Base-by-base conservation (phyloP, 2,888 invertebrate species). In the Azorinus chamasolen region DNA sequence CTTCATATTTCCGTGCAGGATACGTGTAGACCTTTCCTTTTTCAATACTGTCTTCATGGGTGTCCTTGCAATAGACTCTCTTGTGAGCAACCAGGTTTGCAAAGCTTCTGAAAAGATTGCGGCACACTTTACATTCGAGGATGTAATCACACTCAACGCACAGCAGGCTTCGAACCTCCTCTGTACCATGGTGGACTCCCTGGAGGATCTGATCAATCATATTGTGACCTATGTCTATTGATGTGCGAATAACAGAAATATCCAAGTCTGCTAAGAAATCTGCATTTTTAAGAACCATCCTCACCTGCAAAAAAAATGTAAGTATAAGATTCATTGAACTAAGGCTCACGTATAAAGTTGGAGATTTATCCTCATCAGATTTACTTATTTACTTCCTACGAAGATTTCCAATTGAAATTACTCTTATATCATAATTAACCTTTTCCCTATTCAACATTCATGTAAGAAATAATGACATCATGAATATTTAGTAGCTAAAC, bases 71-170 rank as follows among this genome's bases (percentile, higher is more conserved):
- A 92, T 96, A 98, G 45, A 95, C 95, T 72, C 97, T 95, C 93
- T 98, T 98, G 92, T 98, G 98, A 41, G 97, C 96, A 84, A 98
- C 95, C 90, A 97, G 97, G 93, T 98, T 97, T 18, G 96, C 96
- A 80, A 98, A 94, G 91, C 97, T 97, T 85, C 98, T 95, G 92
- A 97, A 98, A 89, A 98, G 94, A 89, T 96, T 97, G 41, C 96
- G 95, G 91, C 98, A 98, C 22, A 96, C 95, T 92, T 96, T 96
- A 93, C 98, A 98, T 93, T 98, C 98, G 93, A 97, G 96, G 87
- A 98, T 95, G 70, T 97, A 93, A 92, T 97, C 96, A 94, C 97
- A 97, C 94, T 98, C 97, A 89, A 96, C 95, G 39, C 95, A 94
- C 41, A 98, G 94, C 63, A 97, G 94, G 84, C 95, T 94, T 84